These are phyloP conservation scores for Botia almorhae DNA, from an alignment of 2,797 vertebrate species.

Conservation along the genomic window DNA sequence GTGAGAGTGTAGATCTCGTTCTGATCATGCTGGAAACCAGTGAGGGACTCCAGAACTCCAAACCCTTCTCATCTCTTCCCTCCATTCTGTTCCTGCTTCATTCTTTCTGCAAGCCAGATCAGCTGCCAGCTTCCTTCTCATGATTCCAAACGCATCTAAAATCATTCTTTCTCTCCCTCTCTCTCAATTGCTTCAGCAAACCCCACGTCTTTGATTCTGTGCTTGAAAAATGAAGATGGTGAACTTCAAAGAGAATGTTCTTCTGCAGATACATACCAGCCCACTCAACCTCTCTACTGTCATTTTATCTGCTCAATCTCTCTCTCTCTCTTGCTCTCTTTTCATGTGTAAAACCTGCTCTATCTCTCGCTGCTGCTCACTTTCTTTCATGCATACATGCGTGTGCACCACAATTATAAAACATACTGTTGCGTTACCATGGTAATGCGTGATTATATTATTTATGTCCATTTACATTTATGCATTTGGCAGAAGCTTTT, in stretches of 20 bases:
- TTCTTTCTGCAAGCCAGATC: conserved; percentile 32
- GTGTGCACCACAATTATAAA: neutral
- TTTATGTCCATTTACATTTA: neutral
- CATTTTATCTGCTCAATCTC: conserved; percentile 62
- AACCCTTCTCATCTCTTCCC: conserved; percentile 32
- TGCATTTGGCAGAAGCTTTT: neutral
- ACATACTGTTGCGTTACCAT: conserved; percentile 4
- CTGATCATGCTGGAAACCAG: conserved; percentile 2
- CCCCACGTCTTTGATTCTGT: conserved; percentile 74
- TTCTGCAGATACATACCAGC: conserved; percentile 73
- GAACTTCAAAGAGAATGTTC: conserved; percentile 79
- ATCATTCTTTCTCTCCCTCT: conserved; percentile 54
- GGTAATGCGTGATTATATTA: neutral
- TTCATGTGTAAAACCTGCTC: neutral
- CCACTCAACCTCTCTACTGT: conserved; percentile 64
- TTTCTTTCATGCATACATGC: conserved; percentile 21
- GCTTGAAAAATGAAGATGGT: conserved; percentile 76
- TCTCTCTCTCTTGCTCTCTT: conserved; percentile 38
- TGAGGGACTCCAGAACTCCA: conserved; percentile 28
- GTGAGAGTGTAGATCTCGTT: neutral
- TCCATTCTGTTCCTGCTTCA: conserved; percentile 11
- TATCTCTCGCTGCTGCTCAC: conserved; percentile 4
- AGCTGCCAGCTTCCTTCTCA: conserved; percentile 35
- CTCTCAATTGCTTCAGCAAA: conserved; percentile 52
- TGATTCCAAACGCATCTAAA: conserved; percentile 47